Conservation (phyloP, 2,888 invertebrate species). For the Troides oblongomaculatus region DNA sequence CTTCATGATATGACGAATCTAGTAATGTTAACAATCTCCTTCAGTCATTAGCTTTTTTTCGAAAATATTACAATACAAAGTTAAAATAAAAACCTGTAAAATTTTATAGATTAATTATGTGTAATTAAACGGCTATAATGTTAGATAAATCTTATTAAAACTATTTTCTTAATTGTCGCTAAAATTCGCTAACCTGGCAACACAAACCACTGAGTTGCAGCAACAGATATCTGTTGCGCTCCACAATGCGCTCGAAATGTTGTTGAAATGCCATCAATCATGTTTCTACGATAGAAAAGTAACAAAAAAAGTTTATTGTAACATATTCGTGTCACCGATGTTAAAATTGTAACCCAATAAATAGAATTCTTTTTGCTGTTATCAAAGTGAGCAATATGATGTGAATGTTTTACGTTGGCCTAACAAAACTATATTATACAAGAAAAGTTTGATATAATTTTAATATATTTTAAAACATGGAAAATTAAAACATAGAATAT, state of each 20-base stretch:
- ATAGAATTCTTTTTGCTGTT: too few relatives aligned
- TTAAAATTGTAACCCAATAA: neutral
- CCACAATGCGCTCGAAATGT: neutral
- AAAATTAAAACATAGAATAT: slow-evolving; percentile 5
- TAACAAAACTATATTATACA: slow-evolving; percentile 7
- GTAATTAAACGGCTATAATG: slow-evolving; percentile 10
- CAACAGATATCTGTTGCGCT: slow-evolving; percentile 75
- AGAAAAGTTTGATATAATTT: neutral
- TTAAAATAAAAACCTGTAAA: too few relatives aligned
- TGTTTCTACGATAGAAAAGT: neutral
- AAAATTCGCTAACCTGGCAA: slow-evolving; percentile 28
- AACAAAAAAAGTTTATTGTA: slow-evolving; percentile 7
- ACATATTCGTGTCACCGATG: too few relatives aligned
- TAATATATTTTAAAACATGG: slow-evolving; percentile 7
- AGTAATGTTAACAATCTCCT: too few relatives aligned
- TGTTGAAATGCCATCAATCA: slow-evolving; percentile 7
- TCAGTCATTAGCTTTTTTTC: too few relatives aligned
- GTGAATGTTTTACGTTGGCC: slow-evolving; percentile 4
- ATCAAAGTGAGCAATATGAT: neutral
- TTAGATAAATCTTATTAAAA: slow-evolving; percentile 27
- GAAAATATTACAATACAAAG: too few relatives aligned
- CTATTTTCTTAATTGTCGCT: neutral
- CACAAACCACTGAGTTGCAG: slow-evolving; percentile 36
- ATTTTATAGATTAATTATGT: too few relatives aligned
- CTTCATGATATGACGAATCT: too few relatives aligned